Base-by-base conservation (phyloP, 1,140 invertebrate genomes). In the Drosophila novamexicana region DNA sequence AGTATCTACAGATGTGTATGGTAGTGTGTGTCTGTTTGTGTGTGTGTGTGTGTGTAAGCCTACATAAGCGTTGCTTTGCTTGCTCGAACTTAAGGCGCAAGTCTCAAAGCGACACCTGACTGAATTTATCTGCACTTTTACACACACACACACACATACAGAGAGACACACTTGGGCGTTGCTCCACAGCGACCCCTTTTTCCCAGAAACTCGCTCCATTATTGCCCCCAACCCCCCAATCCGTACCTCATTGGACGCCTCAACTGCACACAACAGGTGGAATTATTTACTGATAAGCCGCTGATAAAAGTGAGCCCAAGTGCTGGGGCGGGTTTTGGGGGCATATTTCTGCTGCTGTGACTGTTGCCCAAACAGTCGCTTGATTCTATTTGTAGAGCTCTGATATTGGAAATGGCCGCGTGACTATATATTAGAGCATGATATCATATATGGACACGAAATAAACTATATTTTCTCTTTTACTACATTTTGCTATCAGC, bases 281-380 rank as follows among this genome's bases (percentile, higher is more conserved):
- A 88, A 88, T 88, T 88, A 88, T 88, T 88, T 88, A 88, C 83
- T 88, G 83, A 88, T 88, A 88, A 88, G 83, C 83, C 84, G 69
- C 83, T 88, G 83, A 88, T 88, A 88, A 88, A 81, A 68, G 52
- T 49, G 32, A 64, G 58, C 45, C 73, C 49, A 64, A 63, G 76
- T 67, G 68, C 61, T 61, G 75, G 61, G 64, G 54, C 39, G 63
- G 18, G 50, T 62, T 73, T 66, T 73, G 45, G 45, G 22, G 59
- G 61, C 47, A 71, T 34, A 39, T 45, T 49, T 58, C 29, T 68
- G 66, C 56, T 58, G 44, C 78, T 69, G 39, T 42, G 39, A 67
- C 65, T 40, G 56, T 44, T 61, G 56, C 47, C 52, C 49, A 29
- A 62, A 67, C 64, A 73, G 54, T 73, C 70, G 70, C 70, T 73